These are phyloP conservation scores for Epizoanthus illoricatus DNA, from an alignment of 92 coral and sea anemone genomes.

Conservation along the genomic window DNA sequence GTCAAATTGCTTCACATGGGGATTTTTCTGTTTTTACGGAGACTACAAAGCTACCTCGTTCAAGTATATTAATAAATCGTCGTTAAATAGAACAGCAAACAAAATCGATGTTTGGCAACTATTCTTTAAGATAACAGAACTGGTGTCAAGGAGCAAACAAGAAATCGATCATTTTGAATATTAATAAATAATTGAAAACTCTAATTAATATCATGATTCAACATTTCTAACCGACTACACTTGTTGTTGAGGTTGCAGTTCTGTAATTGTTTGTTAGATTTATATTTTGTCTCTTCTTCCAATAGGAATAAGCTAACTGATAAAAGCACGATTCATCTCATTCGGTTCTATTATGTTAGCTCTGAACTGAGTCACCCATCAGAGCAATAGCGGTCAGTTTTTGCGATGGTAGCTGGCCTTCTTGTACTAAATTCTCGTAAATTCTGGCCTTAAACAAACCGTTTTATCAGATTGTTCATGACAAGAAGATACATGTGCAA, in stretches of 20 bases:
- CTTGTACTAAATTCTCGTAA: no score
- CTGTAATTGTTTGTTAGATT: no score
- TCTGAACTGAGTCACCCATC: no score
- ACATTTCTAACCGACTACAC: neutral
- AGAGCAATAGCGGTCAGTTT: no score
- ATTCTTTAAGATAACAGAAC: neutral
- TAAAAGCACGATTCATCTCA: neutral
- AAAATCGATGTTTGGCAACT: neutral
- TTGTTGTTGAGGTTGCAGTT: neutral
- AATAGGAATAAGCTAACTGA: neutral
- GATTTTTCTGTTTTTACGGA: no score
- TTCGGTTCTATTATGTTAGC: neutral
- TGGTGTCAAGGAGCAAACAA: constrained; percentile 11
- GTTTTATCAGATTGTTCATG: neutral
- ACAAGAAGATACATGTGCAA: neutral
- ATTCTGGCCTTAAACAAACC: neutral
- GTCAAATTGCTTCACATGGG: no score
- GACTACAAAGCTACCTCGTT: no score
- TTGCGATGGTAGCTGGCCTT: no score
- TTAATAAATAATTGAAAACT: constrained; percentile 29
- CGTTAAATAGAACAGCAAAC: neutral
- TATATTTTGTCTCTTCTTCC: no score
- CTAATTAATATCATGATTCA: neutral
- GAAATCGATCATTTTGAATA: constrained; percentile 24
- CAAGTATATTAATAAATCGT: neutral